These are phyloP conservation scores for Cydia fagiglandana DNA, from an alignment of 1,140 invertebrate genomes.

Conservation along the genomic window DNA sequence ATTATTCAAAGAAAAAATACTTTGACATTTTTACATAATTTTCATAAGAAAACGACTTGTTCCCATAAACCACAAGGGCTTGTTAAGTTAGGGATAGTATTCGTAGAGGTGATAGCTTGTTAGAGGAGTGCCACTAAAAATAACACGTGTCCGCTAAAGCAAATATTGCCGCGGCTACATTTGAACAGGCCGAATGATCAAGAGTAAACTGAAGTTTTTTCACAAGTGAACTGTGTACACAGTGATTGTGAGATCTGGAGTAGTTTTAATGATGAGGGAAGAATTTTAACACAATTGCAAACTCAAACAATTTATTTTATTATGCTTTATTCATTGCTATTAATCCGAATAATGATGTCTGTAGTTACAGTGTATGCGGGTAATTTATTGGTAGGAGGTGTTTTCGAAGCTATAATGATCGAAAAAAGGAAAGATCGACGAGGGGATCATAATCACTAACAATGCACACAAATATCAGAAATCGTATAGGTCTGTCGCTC, in stretches of 20 bases:
- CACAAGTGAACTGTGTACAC: constrained; percentile 2
- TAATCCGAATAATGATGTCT: no score
- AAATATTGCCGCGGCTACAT: constrained; percentile 39
- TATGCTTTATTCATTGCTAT: no score
- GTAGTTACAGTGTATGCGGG: no score
- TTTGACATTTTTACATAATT: neutral
- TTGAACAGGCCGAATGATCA: constrained; percentile 29
- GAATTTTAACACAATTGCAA: neutral
- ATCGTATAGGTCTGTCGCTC: no score
- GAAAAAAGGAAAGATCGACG: no score
- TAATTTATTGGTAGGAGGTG: no score
- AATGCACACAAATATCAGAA: no score
- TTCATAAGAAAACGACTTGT: constrained; percentile 5
- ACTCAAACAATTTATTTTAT: neutral
- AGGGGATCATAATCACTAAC: no score
- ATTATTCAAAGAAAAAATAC: neutral
- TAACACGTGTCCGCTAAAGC: constrained; percentile 46
- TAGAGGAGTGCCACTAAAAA: constrained; percentile 45
- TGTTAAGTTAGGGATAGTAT: constrained; percentile 28
- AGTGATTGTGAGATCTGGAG: constrained; percentile 9
- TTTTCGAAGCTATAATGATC: no score
- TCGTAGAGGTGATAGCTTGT: constrained; percentile 34
- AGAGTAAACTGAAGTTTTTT: constrained; percentile 26
- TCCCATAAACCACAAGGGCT: constrained; percentile 26
- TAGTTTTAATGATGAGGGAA: constrained; percentile 21